Evolutionary conservation across 2,888 invertebrate genomes (phyloP).

Genomic region (Parasteatoda lunata): DNA sequence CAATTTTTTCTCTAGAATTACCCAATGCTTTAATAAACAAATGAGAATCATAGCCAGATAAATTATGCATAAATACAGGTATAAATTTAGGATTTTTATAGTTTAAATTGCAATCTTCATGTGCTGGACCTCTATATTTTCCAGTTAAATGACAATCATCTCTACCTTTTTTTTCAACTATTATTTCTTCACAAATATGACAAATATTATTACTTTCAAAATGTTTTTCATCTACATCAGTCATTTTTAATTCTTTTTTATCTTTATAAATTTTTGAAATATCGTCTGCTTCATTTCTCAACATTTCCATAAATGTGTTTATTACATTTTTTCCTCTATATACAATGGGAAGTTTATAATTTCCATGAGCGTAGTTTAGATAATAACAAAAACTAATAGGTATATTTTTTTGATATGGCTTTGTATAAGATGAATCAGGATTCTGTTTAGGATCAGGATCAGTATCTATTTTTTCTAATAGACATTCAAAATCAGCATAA

Average conservation of each 20-base stretch:
- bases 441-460: no score
- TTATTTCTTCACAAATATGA: conserved; percentile 8
- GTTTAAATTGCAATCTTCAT: conserved; percentile 20
- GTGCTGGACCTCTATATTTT: conserved; percentile 29
- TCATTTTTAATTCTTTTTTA: neutral
- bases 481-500: no score
- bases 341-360: no score
- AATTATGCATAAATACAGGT: conserved; percentile 48
- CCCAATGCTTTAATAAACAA: conserved; percentile 23
- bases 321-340: no score
- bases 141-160: conserved; percentile 12
- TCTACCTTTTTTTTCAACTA: neutral
- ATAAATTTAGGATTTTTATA: neutral
- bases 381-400: no score
- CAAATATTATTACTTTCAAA: conserved; percentile 2
- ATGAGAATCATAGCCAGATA: conserved; percentile 48
- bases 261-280: no score
- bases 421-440: no score
- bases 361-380: no score
- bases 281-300: no score
- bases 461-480: no score
- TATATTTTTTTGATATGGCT: no score
- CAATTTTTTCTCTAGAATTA: conserved; percentile 17
- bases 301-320: no score
- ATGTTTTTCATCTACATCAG: neutral